These are phyloP conservation scores for Erinaceus europaeus DNA, from an alignment of 2,113 vertebrate species.

Conservation along the genomic window DNA sequence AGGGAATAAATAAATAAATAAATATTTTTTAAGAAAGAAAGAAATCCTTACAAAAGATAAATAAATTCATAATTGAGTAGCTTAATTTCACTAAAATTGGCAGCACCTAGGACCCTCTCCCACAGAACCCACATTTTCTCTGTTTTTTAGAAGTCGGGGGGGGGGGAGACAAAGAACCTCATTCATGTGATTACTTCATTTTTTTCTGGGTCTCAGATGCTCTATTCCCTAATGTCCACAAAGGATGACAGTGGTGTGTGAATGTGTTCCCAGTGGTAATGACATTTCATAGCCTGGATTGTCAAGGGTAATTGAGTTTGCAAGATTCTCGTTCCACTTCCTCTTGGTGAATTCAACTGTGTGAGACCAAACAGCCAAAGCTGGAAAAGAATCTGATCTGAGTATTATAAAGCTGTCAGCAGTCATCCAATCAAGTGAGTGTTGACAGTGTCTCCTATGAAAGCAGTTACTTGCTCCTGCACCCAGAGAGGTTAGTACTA, in stretches of 20 bases:
- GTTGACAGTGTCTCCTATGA: neutral
- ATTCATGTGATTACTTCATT: accelerated
- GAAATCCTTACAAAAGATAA: no score
- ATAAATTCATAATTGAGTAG: no score
- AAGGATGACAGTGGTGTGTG: neutral
- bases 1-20: no score
- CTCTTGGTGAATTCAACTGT: accelerated
- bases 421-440: accelerated
- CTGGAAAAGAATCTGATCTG: accelerated
- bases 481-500: neutral
- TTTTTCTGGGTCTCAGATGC: neutral
- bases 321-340: neutral
- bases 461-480: neutral
- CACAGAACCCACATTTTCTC: neutral
- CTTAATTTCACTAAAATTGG: no score
- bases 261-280: accelerated
- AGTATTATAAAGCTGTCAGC: accelerated
- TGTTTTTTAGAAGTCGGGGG: accelerated
- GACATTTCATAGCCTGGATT: neutral
- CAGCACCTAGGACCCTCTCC: no score
- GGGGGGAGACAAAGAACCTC: accelerated
- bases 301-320: accelerated
- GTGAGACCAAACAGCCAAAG: accelerated
- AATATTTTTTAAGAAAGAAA: no score
- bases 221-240: neutral